These are phyloP conservation scores for Myiagra hebetior DNA, from an alignment of 2,113 vertebrate genomes.

Conservation along the genomic window DNA sequence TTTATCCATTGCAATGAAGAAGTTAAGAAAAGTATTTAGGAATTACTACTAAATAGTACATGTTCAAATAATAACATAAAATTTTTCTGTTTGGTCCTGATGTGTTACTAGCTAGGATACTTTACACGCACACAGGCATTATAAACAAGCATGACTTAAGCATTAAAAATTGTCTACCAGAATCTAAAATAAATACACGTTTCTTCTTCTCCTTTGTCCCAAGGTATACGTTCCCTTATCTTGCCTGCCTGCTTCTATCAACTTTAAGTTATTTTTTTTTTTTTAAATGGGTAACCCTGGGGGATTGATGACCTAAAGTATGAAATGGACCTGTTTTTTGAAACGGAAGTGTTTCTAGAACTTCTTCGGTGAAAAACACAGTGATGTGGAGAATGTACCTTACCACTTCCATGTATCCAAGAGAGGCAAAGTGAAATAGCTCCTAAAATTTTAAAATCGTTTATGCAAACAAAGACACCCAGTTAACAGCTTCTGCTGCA, in stretches of 20 bases:
- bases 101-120: neutral
- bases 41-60: neutral
- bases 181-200: neutral
- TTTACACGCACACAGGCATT: accelerated
- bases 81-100: neutral
- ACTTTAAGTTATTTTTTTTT: neutral
- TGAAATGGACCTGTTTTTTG: neutral
- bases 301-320: neutral
- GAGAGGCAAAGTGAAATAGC: neutral
- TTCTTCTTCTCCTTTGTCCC: neutral
- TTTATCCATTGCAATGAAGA: neutral
- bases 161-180: neutral
- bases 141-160: neutral
- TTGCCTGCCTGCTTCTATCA: neutral
- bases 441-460: neutral
- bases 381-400: neutral
- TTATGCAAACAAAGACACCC: neutral
- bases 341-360: neutral
- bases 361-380: neutral
- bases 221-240: neutral
- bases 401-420: neutral
- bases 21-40: neutral
- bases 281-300: accelerated
- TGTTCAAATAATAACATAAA: neutral
- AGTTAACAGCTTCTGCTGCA: neutral